Evolutionary conservation across 1,140 invertebrate species (phyloP).

Genomic region (Drosophila sechellia): DNA sequence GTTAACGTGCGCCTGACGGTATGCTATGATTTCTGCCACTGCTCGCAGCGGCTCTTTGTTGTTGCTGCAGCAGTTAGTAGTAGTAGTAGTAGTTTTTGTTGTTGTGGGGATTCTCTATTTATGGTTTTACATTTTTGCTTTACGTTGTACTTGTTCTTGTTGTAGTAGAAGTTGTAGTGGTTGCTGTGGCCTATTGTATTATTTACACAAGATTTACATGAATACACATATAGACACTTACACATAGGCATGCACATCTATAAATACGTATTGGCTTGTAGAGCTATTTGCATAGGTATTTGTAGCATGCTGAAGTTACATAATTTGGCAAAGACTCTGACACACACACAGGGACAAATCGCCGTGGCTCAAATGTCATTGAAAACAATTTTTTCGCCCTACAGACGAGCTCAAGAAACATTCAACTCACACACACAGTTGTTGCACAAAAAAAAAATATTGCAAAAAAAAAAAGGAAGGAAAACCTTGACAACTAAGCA

Average conservation of each 20-base stretch:
- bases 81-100: constrained; percentile 37
- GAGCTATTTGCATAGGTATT: constrained; percentile 23
- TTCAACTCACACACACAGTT: constrained; percentile 26
- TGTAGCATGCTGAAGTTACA: constrained; percentile 61
- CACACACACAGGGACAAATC: constrained; percentile 7
- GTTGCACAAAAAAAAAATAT: constrained; percentile 4
- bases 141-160: constrained; percentile 46
- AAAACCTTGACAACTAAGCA: constrained; percentile 53
- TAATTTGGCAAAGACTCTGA: constrained; percentile 36
- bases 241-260: constrained; percentile 42
- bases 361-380: constrained; percentile 50
- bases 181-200: constrained; percentile 69
- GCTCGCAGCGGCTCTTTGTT: constrained; percentile 50
- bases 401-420: constrained; percentile 30
- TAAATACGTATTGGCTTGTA: constrained; percentile 17
- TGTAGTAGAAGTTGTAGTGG: constrained; percentile 22
- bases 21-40: constrained; percentile 69
- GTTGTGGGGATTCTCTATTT: constrained; percentile 59
- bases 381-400: constrained; percentile 38
- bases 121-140: constrained; percentile 62
- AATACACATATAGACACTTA: constrained; percentile 45
- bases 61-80: constrained; percentile 52
- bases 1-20: constrained; percentile 76
- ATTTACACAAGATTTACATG: constrained; percentile 65
- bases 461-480: constrained; percentile 9